Evolutionary conservation across 23 tunicate species (phyloP).

Genomic region (Phallusia fumigata): DNA sequence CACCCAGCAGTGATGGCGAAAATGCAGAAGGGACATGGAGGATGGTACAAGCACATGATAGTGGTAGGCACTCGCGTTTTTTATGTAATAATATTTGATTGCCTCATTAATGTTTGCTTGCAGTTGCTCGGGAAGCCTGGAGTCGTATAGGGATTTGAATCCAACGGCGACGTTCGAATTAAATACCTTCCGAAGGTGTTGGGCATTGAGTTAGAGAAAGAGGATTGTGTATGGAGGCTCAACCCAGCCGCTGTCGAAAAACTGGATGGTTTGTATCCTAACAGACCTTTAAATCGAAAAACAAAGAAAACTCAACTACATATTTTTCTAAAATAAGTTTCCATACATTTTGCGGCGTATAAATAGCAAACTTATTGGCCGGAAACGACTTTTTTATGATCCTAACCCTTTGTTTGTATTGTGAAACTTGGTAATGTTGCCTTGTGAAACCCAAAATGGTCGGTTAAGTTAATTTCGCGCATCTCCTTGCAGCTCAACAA

Average conservation of each 20-base stretch:
- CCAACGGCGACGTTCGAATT: not conserved
- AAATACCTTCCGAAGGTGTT: not conserved
- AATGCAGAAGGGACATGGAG: conserved; percentile 25
- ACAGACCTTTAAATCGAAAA: not conserved
- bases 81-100: too few relatives aligned
- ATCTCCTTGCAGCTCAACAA: too few relatives aligned
- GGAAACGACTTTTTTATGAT: too few relatives aligned
- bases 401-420: too few relatives aligned
- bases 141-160: not conserved
- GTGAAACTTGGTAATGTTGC: too few relatives aligned
- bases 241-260: not conserved
- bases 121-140: not conserved
- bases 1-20: not conserved
- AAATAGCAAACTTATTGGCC: too few relatives aligned
- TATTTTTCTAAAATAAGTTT: not conserved
- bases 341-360: too few relatives aligned
- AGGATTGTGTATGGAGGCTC: not conserved
- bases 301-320: not conserved
- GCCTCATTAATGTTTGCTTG: not conserved
- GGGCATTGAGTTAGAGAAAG: not conserved
- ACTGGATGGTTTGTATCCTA: not conserved
- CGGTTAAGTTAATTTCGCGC: too few relatives aligned
- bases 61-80: too few relatives aligned
- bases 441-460: too few relatives aligned
- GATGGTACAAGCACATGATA: conserved; percentile 39